Evolutionary conservation across 2,797 vertebrate species (phyloP).

Genomic region (Mormyrops attenuatus): DNA sequence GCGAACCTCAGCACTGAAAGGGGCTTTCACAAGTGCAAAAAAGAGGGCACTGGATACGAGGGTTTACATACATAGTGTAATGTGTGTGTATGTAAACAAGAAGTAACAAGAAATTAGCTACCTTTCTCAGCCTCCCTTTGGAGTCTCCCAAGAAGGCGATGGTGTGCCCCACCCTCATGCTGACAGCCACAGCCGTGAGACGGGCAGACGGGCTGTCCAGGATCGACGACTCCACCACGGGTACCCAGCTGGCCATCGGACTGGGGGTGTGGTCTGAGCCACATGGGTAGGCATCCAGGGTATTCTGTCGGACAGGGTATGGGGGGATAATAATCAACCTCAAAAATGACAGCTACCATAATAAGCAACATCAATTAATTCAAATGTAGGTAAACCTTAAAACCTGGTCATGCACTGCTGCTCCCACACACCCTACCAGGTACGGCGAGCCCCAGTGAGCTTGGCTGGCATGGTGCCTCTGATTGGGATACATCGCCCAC

Average conservation of each 20-base stretch:
- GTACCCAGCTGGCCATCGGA: constrained; percentile 84
- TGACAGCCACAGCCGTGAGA: constrained; percentile 84
- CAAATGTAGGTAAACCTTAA: background rate
- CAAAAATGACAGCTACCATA: background rate
- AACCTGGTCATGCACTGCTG: background rate
- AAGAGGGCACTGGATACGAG: background rate
- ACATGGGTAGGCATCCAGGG: constrained; percentile 86
- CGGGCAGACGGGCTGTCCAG: constrained; percentile 77
- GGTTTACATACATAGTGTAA: background rate
- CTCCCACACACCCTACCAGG: background rate
- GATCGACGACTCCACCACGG: constrained; percentile 73
- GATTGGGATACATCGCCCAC: background rate
- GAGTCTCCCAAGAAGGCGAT: constrained; percentile 90
- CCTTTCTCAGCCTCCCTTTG: constrained; percentile 85
- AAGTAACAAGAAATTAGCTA: constrained; percentile 41
- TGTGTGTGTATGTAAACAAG: background rate
- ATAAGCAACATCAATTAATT: background rate
- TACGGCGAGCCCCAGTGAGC: background rate
- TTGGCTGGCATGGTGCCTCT: background rate
- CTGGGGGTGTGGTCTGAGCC: constrained; percentile 97
- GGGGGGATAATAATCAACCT: background rate
- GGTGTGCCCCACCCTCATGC: constrained; percentile 73
- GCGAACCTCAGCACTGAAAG: background rate
- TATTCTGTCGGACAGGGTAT: constrained; percentile 66
- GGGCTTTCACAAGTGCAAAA: background rate